These are phyloP conservation scores for Callipepla californica DNA, from an alignment of 2,113 vertebrate species.

Conservation along the genomic window DNA sequence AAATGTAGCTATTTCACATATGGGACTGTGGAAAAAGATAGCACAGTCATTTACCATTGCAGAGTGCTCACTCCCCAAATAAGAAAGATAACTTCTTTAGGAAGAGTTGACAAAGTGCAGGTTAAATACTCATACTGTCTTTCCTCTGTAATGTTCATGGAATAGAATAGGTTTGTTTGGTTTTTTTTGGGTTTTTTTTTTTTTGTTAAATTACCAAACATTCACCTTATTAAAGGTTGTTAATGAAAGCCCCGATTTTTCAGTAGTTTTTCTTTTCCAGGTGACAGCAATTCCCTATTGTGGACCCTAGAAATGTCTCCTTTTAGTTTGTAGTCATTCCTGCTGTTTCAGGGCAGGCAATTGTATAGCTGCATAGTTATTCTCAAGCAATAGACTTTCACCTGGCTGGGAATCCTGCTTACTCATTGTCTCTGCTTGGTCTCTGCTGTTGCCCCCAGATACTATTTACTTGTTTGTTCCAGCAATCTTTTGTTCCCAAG, in stretches of 20 bases:
- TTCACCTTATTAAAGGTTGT: not conserved
- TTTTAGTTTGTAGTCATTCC: not conserved
- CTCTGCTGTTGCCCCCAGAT: not conserved
- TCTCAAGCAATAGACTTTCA: not conserved
- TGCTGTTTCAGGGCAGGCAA: not conserved
- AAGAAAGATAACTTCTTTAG: slow-evolving; percentile 23
- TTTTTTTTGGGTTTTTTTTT: not conserved
- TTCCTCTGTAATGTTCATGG: slow-evolving; percentile 9
- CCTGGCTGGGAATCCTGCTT: not conserved
- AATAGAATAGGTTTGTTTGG: not conserved
- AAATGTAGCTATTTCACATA: slow-evolving; percentile 42
- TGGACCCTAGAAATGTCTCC: not conserved
- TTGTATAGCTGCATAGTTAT: not conserved
- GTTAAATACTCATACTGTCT: not conserved
- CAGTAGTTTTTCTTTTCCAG: not conserved
- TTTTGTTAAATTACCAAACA: not conserved
- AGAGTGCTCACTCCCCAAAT: not conserved
- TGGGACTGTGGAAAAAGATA: slow-evolving; percentile 16
- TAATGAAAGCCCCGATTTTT: not conserved
- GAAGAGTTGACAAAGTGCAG: not conserved
- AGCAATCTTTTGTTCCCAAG: not conserved
- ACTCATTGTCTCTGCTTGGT: not conserved
- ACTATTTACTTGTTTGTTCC: not conserved
- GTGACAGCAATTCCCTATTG: not conserved
- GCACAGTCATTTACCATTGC: not conserved